phyloP scores from a whole-genome alignment of 1,140 invertebrate species.

The Catajapyx aquilonaris region DNA sequence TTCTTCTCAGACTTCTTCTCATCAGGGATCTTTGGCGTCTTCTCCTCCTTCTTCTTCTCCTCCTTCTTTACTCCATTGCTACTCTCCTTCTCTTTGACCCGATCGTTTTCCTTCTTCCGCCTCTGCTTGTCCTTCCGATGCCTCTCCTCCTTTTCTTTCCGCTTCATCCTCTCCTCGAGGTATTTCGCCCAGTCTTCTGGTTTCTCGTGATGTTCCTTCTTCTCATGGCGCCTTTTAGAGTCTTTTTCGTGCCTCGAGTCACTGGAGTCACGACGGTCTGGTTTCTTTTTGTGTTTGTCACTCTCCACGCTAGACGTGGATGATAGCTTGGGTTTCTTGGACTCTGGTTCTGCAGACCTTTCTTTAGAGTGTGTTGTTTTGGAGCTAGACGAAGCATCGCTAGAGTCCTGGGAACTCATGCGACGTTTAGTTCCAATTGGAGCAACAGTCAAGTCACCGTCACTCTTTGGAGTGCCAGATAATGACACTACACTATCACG shows the following conservation, averaged over 20 bases:
- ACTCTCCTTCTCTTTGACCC: conserved; percentile 8
- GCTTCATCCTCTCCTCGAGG: conserved; percentile 6
- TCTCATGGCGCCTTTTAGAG: conserved; percentile 17
- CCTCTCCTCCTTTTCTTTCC: conserved; percentile 12
- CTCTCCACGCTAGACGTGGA: neutral
- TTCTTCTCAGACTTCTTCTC: conserved; percentile 11
- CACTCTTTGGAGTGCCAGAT: too few species aligned
- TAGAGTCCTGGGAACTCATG: conserved; percentile 49
- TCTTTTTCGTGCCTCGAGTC: conserved; percentile 30
- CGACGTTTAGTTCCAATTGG: conserved; percentile 40
- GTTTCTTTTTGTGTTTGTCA: conserved; percentile 27
- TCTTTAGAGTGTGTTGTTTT: neutral
- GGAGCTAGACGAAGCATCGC: conserved; percentile 23
- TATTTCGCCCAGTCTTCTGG: conserved; percentile 9
- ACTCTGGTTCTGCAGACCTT: conserved; percentile 32
- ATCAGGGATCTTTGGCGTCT: conserved; percentile 9
- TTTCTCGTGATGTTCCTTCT: conserved; percentile 17
- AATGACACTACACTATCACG: too few species aligned
- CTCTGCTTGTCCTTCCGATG: conserved; percentile 10
- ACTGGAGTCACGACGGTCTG: conserved; percentile 47
- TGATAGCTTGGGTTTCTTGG: conserved; percentile 43
- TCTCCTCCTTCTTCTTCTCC: conserved; percentile 11
- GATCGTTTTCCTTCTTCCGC: conserved; percentile 9
- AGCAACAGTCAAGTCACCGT: too few species aligned
- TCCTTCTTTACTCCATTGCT: conserved; percentile 9